phyloP scores from a whole-genome alignment of 2,888 invertebrate species.

The Liposcelis brunnea region DNA sequence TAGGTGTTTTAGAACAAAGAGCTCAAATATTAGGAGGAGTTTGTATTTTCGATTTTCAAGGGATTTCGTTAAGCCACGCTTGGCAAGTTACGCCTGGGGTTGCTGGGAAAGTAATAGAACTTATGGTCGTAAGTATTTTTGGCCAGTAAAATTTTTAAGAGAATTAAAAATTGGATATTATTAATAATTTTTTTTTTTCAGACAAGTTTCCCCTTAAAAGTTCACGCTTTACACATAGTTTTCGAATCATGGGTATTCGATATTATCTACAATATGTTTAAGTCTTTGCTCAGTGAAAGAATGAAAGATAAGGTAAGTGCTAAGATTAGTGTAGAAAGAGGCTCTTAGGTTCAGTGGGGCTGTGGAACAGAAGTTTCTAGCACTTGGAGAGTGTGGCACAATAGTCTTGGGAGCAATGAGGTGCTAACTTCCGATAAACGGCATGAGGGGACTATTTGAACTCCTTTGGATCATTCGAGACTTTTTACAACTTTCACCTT shows the following conservation, averaged over 20 bases:
- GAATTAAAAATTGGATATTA: background rate
- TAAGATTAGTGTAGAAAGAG: too few species aligned
- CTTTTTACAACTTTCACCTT: too few species aligned
- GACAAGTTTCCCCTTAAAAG: conserved; percentile 53
- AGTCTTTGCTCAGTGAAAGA: conserved; percentile 47
- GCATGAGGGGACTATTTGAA: too few species aligned
- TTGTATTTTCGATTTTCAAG: conserved; percentile 56
- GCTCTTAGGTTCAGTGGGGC: too few species aligned
- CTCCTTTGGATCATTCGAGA: too few species aligned
- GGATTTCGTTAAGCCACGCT: conserved; percentile 26
- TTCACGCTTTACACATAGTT: conserved; percentile 56
- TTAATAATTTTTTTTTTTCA: conserved; percentile 17
- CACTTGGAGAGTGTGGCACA: too few species aligned
- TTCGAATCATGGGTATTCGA: conserved; percentile 71
- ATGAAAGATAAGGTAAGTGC: conserved; percentile 29
- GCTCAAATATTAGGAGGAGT: conserved; percentile 62
- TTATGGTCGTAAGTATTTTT: conserved; percentile 43
- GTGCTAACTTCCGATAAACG: too few species aligned
- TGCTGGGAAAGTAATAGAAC: conserved; percentile 46
- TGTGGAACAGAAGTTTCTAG: too few species aligned
- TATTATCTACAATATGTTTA: conserved; percentile 58
- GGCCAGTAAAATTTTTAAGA: conserved; percentile 15
- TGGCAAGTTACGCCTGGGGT: conserved; percentile 55
- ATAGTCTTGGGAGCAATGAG: too few species aligned
- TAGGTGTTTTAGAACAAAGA: conserved; percentile 54